phyloP scores from a whole-genome alignment of 2,888 invertebrate species.

The Ophion costatus region DNA sequence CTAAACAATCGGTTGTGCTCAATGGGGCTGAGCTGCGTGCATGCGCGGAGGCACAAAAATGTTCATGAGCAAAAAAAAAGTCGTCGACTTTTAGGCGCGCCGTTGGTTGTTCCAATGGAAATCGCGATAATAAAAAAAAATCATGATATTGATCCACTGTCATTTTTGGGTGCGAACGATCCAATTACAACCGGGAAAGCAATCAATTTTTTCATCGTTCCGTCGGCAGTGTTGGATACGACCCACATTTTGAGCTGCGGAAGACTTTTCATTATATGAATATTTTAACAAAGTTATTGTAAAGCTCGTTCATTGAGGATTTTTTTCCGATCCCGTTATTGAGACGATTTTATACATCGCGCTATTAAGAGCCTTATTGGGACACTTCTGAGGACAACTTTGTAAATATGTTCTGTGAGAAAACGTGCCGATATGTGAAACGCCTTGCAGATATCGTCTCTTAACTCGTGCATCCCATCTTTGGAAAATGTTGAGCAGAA shows the following conservation, averaged over 20 bases:
- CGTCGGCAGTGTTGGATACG: too few relatives aligned
- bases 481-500: conserved; percentile 59
- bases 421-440: conserved; percentile 42
- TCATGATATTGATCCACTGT: too few relatives aligned
- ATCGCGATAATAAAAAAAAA: neutral
- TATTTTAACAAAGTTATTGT: too few relatives aligned
- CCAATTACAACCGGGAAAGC: too few relatives aligned
- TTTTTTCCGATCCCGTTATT: too few relatives aligned
- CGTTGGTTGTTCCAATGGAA: neutral
- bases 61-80: neutral
- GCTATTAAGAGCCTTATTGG: conserved; percentile 4
- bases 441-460: conserved; percentile 50
- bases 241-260: too few relatives aligned
- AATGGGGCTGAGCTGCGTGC: neutral
- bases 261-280: too few relatives aligned
- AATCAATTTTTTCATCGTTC: too few relatives aligned
- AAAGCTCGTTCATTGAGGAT: too few relatives aligned
- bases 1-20: neutral
- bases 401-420: conserved; percentile 8
- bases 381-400: neutral
- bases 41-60: neutral
- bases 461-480: conserved; percentile 64
- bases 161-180: too few relatives aligned
- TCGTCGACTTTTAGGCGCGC: neutral
- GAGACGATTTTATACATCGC: too few relatives aligned